Base-by-base conservation (phyloP, 2,113 vertebrate species). In the Puntigrus tetrazona region DNA sequence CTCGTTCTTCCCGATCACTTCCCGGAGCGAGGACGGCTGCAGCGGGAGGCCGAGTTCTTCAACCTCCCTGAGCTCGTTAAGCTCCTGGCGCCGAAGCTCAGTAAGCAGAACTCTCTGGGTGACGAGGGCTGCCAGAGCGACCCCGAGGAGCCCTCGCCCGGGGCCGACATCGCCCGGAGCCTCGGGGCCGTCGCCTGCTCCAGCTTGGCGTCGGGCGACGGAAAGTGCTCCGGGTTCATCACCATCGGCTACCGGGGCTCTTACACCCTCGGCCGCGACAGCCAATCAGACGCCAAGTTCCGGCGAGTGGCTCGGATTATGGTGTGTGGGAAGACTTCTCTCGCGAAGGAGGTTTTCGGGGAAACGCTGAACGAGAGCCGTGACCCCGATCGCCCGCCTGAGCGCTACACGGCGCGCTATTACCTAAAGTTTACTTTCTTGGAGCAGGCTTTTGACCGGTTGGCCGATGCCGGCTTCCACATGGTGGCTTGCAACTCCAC, bases 401-500 rank as follows among this genome's bases (percentile, higher is more conserved):
- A 98, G 92, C 92, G 95, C 83, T 98, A 99, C 93, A 98, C 97
- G 0, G 97, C 96, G 69, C 93, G 96, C 83, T 98, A 97, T 94
- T 99, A 97, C 92, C 95, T 98, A 85, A 98, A 98, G 89, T 99
- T 97, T 94, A 98, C 95, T 89, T 98, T 97, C 87, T 93, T 99
- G 93, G 97, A 99, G 93, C 96, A 99, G 93, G 97, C 97, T 72
- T 98, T 98, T 85, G 97, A 98, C 91, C 97, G 94, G 94, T 91
- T 98, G 92, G 96, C 97, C 0, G 95, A 97, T 0, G 92, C 96
- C 2, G 96, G 96, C 88, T 98, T 99, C 91, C 96, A 98, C 91
- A 98, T 98, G 97, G 96, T 98, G 93, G 96, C 96, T 67, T 97
- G 97, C 90, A 98, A 97, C 86, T 98, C 97, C 75, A 97, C 96